Base-by-base conservation (phyloP, 2,888 invertebrate species). In the Tenthredo livida region DNA sequence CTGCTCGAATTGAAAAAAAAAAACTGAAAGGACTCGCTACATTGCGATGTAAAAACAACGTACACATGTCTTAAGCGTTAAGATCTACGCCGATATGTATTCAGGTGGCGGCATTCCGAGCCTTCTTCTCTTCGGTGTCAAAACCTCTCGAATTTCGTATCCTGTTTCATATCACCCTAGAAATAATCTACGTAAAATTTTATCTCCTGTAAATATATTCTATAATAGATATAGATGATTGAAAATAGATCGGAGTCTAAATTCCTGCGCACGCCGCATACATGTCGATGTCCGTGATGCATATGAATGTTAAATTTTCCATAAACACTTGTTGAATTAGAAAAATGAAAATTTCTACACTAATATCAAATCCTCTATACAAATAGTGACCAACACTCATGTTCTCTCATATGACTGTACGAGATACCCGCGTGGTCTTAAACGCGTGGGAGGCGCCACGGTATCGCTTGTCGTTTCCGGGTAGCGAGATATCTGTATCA, bases 401-500 rank as follows among this genome's bases (percentile, higher is more conserved):
- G 25, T 67, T 15, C 15, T 67, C 67, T 33, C 33, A 33, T 33
- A 67, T 33, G 67, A 67, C 33, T 67, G 33, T 75, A 47, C 84
- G 87, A 85, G 85, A 84, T 70, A 85, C 73, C 72, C 61, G 65
- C 29, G 65, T 78, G 85, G 80, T 86, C 84, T 77, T 29, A 86
- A 50, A n/a, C 73, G 87, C 86, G 90, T 90, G 88, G 91, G 90
- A 88, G 88, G 86, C 82, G 86, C 50, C 70, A 29, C 83, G 61
- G 82, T 82, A 91, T 90, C 91, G 85, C 84, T 70, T 84, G 86
- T 84, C 87, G 89, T 90, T 92, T 91, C 91, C 91, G 91, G 91
- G 89, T 91, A 89, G 89, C 88, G 88, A 88, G 90, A 90, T 91
- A 90, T 89, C 87, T 88, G 84, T 89, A 89, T 89, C 89, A 86